A percentile compares a stretch with the other conserved stretches of the same genome.
Conservation (phyloP, 2,888 invertebrate species). For the Cynaeus angustus region DNA sequence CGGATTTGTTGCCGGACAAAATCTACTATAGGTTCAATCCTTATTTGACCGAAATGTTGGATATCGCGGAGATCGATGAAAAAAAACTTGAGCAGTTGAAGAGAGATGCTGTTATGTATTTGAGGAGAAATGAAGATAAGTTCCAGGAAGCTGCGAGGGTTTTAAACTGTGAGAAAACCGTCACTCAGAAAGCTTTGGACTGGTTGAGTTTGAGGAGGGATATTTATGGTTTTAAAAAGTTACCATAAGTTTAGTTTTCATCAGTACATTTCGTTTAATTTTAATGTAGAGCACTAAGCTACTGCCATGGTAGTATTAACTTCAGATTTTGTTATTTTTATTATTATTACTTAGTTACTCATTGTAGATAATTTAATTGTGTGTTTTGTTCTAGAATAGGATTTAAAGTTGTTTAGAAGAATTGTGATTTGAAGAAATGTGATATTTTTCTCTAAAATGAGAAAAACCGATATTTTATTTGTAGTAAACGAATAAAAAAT, state of each 20-base stretch:
- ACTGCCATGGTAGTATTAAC: background rate
- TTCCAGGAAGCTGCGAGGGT: constrained; percentile 76
- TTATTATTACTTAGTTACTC: background rate
- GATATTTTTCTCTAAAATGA: background rate
- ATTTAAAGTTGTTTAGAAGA: background rate
- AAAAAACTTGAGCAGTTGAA: constrained; percentile 81
- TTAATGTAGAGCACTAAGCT: background rate
- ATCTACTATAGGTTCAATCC: constrained; percentile 91
- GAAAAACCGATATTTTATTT: background rate
- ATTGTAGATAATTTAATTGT: constrained; percentile 1
- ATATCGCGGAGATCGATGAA: constrained; percentile 86
- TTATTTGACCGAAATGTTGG: constrained; percentile 83
- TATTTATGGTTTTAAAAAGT: constrained; percentile 50
- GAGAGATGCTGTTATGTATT: constrained; percentile 85
- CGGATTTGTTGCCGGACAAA: constrained; percentile 82
- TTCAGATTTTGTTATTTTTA: constrained; percentile 1
- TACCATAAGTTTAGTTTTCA: background rate
- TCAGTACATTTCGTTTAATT: background rate
- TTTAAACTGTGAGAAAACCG: constrained; percentile 58
- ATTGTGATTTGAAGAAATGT: background rate
- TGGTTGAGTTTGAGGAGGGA: constrained; percentile 51
- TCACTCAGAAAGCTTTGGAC: constrained; percentile 46
- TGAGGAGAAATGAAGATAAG: constrained; percentile 85
- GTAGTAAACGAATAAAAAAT: no score
- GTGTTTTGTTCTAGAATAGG: background rate